Percentiles rank a stretch among this genome's conserved stretches.
Conservation (phyloP, 2,113 vertebrate species). For the Nerophis ophidion region DNA sequence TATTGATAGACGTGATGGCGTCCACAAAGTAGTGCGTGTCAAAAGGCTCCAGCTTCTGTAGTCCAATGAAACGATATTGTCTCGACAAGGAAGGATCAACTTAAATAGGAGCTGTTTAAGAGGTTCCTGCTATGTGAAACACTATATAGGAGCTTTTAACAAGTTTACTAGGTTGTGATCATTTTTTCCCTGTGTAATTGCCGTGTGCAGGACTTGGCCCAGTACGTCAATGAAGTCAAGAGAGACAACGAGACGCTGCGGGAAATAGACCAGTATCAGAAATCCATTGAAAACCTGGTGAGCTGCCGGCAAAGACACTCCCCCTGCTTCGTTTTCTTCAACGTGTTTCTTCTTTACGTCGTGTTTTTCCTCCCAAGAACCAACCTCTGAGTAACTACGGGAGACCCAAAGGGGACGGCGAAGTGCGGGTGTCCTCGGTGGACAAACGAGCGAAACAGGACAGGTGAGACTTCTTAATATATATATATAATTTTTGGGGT, state of each 20-base stretch:
- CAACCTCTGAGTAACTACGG: conserved; percentile 86
- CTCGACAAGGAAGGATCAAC: no score
- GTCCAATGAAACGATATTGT: no score
- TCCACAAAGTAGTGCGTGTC: no score
- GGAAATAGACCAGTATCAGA: conserved; percentile 94
- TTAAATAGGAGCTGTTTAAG: no score
- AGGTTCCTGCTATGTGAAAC: no score
- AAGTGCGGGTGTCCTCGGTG: conserved; percentile 85
- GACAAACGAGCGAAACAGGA: conserved; percentile 95
- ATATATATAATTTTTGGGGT: no score
- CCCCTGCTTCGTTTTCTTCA: no score
- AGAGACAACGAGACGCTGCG: conserved; percentile 94
- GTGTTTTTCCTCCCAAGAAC: conserved; percentile 70
- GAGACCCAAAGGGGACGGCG: conserved; percentile 92
- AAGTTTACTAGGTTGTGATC: no score
- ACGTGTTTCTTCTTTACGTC: no score
- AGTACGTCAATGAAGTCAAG: conserved; percentile 98
- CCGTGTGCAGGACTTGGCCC: conserved; percentile 87
- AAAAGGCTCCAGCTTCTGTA: no score
- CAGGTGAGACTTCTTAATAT: conserved; percentile 80
- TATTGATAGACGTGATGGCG: no score
- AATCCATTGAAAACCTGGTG: conserved; percentile 96
- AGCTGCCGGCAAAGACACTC: neutral
- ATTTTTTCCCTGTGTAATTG: neutral
- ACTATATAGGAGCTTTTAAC: no score